Evolutionary conservation across 2,113 vertebrate genomes (phyloP).

Genomic region (Anguilla japonica): DNA sequence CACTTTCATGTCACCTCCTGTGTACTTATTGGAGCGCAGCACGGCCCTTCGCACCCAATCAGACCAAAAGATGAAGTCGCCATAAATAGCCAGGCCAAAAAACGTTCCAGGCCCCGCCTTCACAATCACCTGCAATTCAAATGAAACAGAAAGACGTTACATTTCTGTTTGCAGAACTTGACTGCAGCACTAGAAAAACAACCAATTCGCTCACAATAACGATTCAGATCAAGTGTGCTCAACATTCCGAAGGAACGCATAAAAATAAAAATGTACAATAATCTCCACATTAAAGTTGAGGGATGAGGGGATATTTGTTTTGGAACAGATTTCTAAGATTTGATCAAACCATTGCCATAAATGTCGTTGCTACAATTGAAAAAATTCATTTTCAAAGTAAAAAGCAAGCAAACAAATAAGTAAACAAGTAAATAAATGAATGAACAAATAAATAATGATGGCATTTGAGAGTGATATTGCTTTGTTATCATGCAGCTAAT

Average conservation of each 20-base stretch:
- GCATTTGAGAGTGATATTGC: neutral
- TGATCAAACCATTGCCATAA: neutral
- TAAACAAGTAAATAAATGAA: neutral
- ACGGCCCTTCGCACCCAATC: slow-evolving; percentile 81
- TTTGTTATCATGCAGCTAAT: neutral
- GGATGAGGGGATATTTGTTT: neutral
- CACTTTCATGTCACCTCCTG: slow-evolving; percentile 79
- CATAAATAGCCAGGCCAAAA: slow-evolving; percentile 80
- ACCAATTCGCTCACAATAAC: slow-evolving; percentile 12
- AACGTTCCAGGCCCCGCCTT: slow-evolving; percentile 82
- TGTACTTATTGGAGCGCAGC: slow-evolving; percentile 82
- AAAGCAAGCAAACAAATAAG: neutral
- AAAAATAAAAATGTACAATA: too few species aligned
- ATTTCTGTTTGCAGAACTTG: neutral
- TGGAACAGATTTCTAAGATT: neutral
- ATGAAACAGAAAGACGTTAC: slow-evolving; percentile 18
- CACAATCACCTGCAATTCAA: slow-evolving; percentile 75
- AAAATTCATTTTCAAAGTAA: neutral
- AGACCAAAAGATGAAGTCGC: slow-evolving; percentile 86
- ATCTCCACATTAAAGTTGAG: too few species aligned
- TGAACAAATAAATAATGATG: neutral
- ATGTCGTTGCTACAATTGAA: neutral
- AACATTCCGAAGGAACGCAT: neutral
- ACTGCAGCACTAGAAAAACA: neutral
- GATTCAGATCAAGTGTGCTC: neutral